These are phyloP conservation scores for Agonopterix subpropinquella DNA, from an alignment of 2,888 invertebrate species.

Conservation along the genomic window DNA sequence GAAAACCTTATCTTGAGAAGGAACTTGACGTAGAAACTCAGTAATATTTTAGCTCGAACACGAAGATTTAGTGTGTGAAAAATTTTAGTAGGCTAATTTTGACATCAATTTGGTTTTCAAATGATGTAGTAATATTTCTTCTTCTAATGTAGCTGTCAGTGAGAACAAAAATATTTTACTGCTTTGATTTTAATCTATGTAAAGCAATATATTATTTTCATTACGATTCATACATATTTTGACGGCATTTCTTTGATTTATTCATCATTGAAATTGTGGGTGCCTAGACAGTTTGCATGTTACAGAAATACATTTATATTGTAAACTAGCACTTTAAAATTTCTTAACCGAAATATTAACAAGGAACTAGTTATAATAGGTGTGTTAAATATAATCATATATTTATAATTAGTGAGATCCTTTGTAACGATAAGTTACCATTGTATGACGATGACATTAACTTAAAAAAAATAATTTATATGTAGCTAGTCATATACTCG, in stretches of 20 bases:
- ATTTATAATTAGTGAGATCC: too few relatives aligned
- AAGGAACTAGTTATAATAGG: too few relatives aligned
- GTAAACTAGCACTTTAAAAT: too few relatives aligned
- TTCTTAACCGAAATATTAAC: too few relatives aligned
- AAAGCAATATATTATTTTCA: not conserved
- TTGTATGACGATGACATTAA: not conserved
- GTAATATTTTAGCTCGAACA: slow-evolving; percentile 38
- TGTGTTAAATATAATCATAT: too few relatives aligned
- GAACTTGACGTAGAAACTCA: slow-evolving; percentile 53
- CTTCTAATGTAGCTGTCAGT: slow-evolving; percentile 17
- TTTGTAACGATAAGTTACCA: too few relatives aligned
- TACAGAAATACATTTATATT: too few relatives aligned
- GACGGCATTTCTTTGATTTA: too few relatives aligned
- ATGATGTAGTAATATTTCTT: slow-evolving; percentile 15
- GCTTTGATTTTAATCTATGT: slow-evolving; percentile 11
- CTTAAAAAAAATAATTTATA: not conserved
- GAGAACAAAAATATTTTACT: slow-evolving; percentile 19
- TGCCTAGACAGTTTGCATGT: too few relatives aligned
- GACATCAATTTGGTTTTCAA: not conserved
- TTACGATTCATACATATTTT: too few relatives aligned
- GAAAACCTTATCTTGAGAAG: slow-evolving; percentile 45
- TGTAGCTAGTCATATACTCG: not conserved
- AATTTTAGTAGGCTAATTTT: slow-evolving; percentile 8
- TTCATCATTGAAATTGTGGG: too few relatives aligned
- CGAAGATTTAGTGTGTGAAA: slow-evolving; percentile 33